These are phyloP conservation scores for Mormoops blainvillei DNA, from an alignment of 2,113 vertebrate genomes.

Conservation along the genomic window DNA sequence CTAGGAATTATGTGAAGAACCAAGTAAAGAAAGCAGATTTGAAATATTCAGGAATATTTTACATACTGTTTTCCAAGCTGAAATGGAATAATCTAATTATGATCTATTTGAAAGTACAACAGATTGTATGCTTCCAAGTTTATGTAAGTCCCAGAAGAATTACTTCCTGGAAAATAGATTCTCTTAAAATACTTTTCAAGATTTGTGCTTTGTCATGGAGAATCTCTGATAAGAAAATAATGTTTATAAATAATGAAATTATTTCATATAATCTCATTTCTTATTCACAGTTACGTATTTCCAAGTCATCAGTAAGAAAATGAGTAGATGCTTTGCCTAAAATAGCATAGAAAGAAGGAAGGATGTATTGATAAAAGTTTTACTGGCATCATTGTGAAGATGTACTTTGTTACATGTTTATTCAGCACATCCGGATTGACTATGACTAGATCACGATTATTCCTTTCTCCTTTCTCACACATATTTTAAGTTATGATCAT, in stretches of 20 bases:
- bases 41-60: not conserved
- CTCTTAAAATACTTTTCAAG: not conserved
- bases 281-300: not conserved
- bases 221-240: not conserved
- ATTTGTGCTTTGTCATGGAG: not conserved
- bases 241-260: not conserved
- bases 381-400: not conserved
- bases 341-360: not conserved
- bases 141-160: not conserved
- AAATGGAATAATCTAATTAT: not conserved
- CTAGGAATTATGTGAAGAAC: not conserved
- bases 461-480: not conserved
- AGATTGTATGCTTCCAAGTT: not conserved
- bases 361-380: not conserved
- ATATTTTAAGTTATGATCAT: not conserved
- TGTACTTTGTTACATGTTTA: not conserved
- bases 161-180: not conserved
- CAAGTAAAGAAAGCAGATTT: not conserved
- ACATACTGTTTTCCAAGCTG: not conserved
- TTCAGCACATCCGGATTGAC: not conserved
- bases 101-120: not conserved
- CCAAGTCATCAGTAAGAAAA: not conserved
- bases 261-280: not conserved
- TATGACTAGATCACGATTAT: not conserved
- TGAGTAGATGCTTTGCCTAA: not conserved